Evolutionary conservation across 2,113 vertebrate genomes (phyloP), one percentile per base, ranked within the genome.

Genomic region (Tetrax tetrax): DNA sequence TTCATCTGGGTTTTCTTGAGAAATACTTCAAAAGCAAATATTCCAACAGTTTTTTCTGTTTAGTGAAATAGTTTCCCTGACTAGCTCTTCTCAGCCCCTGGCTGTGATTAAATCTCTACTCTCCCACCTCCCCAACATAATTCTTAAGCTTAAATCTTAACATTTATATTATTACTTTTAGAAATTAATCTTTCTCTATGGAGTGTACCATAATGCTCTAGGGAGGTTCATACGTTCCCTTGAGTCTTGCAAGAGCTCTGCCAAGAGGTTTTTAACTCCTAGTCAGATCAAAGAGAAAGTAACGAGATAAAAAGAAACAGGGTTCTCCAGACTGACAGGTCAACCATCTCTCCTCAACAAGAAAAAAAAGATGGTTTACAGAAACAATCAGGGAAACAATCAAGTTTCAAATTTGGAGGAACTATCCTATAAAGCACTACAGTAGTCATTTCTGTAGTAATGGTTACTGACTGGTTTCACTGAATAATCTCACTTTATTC

Each of bases 21-120:
- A 89, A 87, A 84, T 41, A 91, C 75, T 80, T 94, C 87, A 90
- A 87, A 94, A 92, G 84, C 53, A 83, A 94, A 66, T 81, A 90
- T 71, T 84, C 50, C 64, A 89, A 66, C 72, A 71, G 51, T 71
- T 92, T 64, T 95, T 95, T 54, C 0, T n/a, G 0, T 95, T 87
- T 47, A 89, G 45, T 57, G 64, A 71, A 93, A 87, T 7, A 33
- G 25, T 50, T 93, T 89, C 31, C 45, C 45, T 37, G 20, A 60
- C 17, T 50, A 64, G 27, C 37, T 71, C 82, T 77, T 77, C 70
- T 71, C 64, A 92, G 88, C 65, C 77, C 12, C 59, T 69, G 47
- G 63, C 18, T 56, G 51, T 61, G 83, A 94, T 81, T 83, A 84
- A 41, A 90, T 78, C 48, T 69, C 50, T 81, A 31, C 29, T 74